Conservation (phyloP, 2,797 vertebrate genomes). For the Heliangelus exortis region DNA sequence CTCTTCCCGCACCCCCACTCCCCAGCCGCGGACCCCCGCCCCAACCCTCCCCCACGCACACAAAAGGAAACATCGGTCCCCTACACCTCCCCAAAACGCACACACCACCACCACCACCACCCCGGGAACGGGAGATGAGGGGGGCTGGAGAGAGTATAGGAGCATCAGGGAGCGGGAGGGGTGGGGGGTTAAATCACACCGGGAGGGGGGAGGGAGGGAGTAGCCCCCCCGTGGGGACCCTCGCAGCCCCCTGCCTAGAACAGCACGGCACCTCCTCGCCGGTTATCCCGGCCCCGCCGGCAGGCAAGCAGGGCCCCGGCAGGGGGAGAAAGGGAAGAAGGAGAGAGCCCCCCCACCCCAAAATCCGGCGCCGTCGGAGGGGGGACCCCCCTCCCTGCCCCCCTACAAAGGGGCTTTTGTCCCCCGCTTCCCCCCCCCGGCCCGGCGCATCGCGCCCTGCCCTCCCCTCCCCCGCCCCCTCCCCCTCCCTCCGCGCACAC, state of each 20-base stretch:
- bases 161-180: not conserved
- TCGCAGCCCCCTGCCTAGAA: not conserved
- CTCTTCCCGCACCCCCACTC: not conserved
- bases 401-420: conserved; percentile 22
- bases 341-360: too few species aligned
- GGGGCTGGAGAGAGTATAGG: not conserved
- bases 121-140: not conserved
- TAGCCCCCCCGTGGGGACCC: not conserved
- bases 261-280: not conserved
- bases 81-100: not conserved
- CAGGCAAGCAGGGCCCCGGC: not conserved
- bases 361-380: not conserved
- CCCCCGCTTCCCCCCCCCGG: not conserved
- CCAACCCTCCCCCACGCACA: not conserved
- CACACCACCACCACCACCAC: not conserved
- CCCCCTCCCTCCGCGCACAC: conserved; percentile 64
- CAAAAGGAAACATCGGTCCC: not conserved
- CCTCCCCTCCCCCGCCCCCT: not conserved
- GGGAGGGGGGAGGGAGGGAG: not conserved
- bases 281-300: not conserved
- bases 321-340: not conserved
- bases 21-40: not conserved
- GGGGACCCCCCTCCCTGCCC: conserved; percentile 27
- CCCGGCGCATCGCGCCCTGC: not conserved
- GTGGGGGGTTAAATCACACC: not conserved